A percentile compares a stretch with the other conserved stretches of the same genome.
Evolutionary conservation across 2,113 vertebrate genomes (phyloP).

Genomic region (Recurvirostra avosetta): DNA sequence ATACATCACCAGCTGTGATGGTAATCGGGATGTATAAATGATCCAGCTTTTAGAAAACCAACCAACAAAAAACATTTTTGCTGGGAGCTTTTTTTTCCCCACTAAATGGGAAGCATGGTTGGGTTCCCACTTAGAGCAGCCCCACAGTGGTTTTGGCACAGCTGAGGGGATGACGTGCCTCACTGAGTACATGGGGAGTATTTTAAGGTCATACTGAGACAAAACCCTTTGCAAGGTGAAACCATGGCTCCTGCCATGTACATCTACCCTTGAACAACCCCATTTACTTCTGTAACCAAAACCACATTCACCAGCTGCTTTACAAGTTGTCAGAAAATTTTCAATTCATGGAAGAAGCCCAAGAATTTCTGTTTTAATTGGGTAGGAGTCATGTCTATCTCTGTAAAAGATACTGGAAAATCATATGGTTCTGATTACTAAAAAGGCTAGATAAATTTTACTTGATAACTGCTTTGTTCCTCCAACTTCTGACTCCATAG

Average conservation of each 20-base stretch:
- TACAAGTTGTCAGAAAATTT: not conserved
- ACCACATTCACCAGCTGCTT: not conserved
- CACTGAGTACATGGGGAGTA: not conserved
- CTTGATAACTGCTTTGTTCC: not conserved
- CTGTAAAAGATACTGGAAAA: not conserved
- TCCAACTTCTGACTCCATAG: not conserved
- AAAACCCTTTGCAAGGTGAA: not conserved
- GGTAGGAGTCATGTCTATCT: not conserved
- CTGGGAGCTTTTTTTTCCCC: not conserved
- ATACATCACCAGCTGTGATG: not conserved
- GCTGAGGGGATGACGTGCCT: not conserved
- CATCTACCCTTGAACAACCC: not conserved
- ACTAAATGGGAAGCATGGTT: not conserved
- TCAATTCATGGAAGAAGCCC: not conserved
- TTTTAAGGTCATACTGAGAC: not conserved
- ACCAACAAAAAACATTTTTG: not conserved
- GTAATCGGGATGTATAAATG: not conserved
- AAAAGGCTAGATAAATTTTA: not conserved
- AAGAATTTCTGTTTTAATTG: not conserved
- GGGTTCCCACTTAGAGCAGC: not conserved
- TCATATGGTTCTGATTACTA: not conserved
- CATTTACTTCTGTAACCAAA: not conserved
- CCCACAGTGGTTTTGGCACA: not conserved
- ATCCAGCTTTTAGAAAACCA: not conserved
- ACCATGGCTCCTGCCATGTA: not conserved